Evolutionary conservation across 2,888 invertebrate genomes (phyloP), one percentile per base, ranked within the genome.

Genomic region (Dastarcus helophoroides): DNA sequence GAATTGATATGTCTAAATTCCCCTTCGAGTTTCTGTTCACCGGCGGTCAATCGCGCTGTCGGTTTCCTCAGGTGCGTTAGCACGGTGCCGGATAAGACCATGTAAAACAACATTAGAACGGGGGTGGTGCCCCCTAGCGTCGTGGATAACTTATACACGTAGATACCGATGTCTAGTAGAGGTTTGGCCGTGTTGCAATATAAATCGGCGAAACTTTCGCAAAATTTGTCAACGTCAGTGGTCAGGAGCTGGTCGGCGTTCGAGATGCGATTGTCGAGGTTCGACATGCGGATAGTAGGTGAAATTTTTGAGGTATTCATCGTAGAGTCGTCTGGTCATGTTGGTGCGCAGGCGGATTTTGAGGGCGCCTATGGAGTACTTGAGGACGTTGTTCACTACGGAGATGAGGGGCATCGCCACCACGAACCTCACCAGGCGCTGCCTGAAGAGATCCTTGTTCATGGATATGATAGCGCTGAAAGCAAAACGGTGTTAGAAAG

Each of bases 171-270:
- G 58, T 98, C 97, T 42, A 98, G 64, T 22, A 93, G 54, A 0
- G 98, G 97, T 66, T 98, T 98, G 47, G 89, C 89, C 14, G 95
- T 76, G 58, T 97, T 94, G 37, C 93, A 90, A 65, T 98, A 98
- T 8, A 98, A 67, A 55, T 95, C 94, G 1, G 93, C 86, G 17
- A 93, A 79, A 32, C 90, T 85, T 46, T 90, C 89, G 58, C 95
- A 95, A 67, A 98, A 95, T 62, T 90, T 91, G 59, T 97, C 97
- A 2, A 97, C 85, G 56, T 98, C 97, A 1, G 88, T 91, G 0
- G 95, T 94, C 32, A 97, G 64, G 26, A 97, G 67, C 58, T 97
- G 95, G 62, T 97, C 97, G 1, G 91, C 88, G 65, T 97, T 97
- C 7, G 89, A 74, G 62, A 95, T 91, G 54, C 94, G 72, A 53